Conservation (phyloP, 2,888 invertebrate genomes). For the Strigamia transsilvanica region DNA sequence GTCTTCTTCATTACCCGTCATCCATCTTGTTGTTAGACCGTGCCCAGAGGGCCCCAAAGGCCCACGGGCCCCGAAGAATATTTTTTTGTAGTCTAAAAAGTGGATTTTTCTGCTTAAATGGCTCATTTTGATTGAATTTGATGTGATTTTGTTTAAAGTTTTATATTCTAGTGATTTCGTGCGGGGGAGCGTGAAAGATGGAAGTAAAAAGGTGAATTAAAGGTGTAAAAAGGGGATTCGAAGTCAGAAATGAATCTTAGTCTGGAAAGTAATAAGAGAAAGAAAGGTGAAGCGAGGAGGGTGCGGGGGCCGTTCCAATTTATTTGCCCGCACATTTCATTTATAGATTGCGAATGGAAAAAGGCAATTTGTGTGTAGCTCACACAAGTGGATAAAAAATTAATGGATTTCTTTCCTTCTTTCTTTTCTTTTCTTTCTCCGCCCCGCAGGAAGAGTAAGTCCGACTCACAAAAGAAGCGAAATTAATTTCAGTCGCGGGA, state of each 20-base stretch:
- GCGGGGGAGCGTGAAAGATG: background rate
- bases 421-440: background rate
- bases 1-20: no score
- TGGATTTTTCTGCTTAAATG: no score
- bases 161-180: no score
- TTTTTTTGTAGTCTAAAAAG: no score
- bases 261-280: slow-evolving; percentile 22
- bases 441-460: slow-evolving; percentile 21
- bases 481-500: slow-evolving; percentile 11
- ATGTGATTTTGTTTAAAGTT: no score
- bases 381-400: slow-evolving; percentile 38
- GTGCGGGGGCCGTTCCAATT: slow-evolving; percentile 23
- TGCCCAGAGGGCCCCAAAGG: no score
- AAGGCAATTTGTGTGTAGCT: slow-evolving; percentile 38
- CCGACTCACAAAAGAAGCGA: slow-evolving; percentile 25
- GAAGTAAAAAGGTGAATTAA: slow-evolving; percentile 6
- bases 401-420: slow-evolving; percentile 7
- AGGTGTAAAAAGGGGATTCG: slow-evolving; percentile 13
- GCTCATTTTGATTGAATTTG: no score
- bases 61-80: no score
- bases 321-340: slow-evolving; percentile 34
- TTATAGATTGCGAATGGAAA: slow-evolving; percentile 38
- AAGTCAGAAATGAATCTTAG: slow-evolving; percentile 16
- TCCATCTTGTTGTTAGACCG: no score
- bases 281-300: slow-evolving; percentile 5